These are phyloP conservation scores for Orgyia antiqua DNA, from an alignment of 2,888 invertebrate genomes.

Conservation along the genomic window DNA sequence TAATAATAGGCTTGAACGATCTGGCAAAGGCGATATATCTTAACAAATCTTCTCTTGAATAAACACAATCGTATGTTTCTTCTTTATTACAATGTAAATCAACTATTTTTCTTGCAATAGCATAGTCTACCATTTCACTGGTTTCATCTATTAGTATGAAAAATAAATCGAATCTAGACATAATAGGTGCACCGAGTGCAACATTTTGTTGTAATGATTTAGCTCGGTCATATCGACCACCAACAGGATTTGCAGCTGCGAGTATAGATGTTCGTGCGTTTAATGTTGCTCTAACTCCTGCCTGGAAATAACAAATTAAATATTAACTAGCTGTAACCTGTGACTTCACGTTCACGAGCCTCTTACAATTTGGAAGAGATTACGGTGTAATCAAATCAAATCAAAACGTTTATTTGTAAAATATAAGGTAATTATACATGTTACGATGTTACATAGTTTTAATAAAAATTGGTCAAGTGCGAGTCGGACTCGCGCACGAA, in stretches of 20 bases:
- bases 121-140: constrained; percentile 91
- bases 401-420: no score
- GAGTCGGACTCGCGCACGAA: no score
- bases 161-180: constrained; percentile 99
- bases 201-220: constrained; percentile 97
- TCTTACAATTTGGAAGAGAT: no score
- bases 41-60: constrained; percentile 92
- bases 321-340: no score
- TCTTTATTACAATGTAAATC: constrained; percentile 94
- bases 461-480: no score
- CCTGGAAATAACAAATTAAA: constrained; percentile 65
- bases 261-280: constrained; percentile 98
- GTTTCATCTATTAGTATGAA: constrained; percentile 99
- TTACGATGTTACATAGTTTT: no score
- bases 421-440: no score
- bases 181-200: constrained; percentile 94
- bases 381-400: no score
- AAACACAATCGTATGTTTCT: constrained; percentile 87
- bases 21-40: constrained; percentile 98
- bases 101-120: constrained; percentile 96
- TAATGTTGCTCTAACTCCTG: constrained; percentile 96
- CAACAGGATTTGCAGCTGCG: constrained; percentile 98
- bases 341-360: no score
- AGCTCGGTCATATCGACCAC: constrained; percentile 96
- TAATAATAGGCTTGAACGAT: constrained; percentile 94